Evolutionary conservation across 2,888 invertebrate genomes (phyloP).

Genomic region (Diarsia brunnea): DNA sequence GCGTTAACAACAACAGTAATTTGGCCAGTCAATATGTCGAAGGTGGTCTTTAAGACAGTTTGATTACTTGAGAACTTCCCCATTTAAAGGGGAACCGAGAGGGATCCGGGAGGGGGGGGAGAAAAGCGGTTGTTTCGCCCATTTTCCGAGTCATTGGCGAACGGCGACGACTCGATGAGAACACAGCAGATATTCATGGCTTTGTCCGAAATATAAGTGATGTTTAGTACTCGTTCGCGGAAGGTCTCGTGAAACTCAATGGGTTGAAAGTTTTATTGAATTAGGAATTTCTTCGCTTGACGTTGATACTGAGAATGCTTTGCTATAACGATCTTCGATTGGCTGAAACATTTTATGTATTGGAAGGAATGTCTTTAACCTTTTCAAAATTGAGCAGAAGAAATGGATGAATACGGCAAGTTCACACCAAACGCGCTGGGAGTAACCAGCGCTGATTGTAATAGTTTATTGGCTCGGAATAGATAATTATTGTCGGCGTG

Average conservation of each 20-base stretch:
- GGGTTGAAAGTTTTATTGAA: slow-evolving; percentile 49
- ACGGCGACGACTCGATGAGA: slow-evolving; percentile 49
- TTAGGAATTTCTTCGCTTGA: slow-evolving; percentile 49
- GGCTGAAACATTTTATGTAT: slow-evolving; percentile 8
- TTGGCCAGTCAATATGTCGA: slow-evolving; percentile 82
- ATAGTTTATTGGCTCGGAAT: background rate
- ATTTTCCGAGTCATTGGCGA: slow-evolving; percentile 60
- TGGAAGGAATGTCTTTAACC: slow-evolving; percentile 29
- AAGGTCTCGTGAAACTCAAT: slow-evolving; percentile 48
- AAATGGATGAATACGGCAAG: background rate
- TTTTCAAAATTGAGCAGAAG: background rate
- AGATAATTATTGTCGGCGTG: background rate
- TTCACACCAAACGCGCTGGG: background rate
- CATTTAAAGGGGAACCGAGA: slow-evolving; percentile 65
- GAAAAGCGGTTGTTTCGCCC: slow-evolving; percentile 43
- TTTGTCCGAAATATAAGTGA: slow-evolving; percentile 46
- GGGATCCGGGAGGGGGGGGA: background rate
- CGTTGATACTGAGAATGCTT: slow-evolving; percentile 37
- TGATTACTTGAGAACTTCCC: slow-evolving; percentile 84
- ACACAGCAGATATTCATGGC: slow-evolving; percentile 55
- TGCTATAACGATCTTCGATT: slow-evolving; percentile 21
- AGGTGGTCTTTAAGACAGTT: slow-evolving; percentile 85
- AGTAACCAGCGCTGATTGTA: too few relatives aligned
- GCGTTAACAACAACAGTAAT: slow-evolving; percentile 58
- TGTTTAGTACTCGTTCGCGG: slow-evolving; percentile 23